A percentile compares a stretch with the other conserved stretches of the same genome.
phyloP scores from a whole-genome alignment of 2,113 vertebrate genomes.

The Dolichotis patagonum region DNA sequence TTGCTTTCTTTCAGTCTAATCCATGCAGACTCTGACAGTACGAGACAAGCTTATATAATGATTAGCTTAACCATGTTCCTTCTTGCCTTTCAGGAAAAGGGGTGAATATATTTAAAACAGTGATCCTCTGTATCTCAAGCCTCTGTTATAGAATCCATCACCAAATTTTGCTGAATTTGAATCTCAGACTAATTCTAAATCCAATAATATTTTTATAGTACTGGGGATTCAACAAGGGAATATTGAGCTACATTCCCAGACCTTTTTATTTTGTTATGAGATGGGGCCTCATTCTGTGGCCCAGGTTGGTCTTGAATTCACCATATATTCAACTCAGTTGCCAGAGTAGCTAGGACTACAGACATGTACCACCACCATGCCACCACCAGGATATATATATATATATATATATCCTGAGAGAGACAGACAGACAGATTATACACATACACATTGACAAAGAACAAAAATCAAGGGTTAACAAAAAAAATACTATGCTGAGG shows the following conservation, averaged over 20 bases:
- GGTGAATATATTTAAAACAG: neutral
- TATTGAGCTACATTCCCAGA: neutral
- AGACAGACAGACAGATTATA: too few species aligned
- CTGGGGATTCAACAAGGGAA: neutral
- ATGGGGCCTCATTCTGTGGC: neutral
- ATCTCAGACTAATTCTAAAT: conserved; percentile 11
- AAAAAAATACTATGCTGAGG: neutral
- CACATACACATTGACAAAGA: neutral
- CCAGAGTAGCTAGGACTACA: neutral
- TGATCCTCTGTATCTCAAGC: neutral
- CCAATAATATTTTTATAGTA: neutral
- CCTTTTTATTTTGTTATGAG: neutral
- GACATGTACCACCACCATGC: neutral
- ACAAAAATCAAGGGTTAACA: neutral
- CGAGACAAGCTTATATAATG: neutral
- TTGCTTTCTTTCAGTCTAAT: conserved; percentile 3
- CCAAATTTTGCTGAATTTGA: conserved; percentile 17
- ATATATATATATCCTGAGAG: neutral
- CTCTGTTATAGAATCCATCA: conserved; percentile 25
- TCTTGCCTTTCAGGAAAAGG: neutral
- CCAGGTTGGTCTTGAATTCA: neutral
- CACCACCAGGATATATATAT: neutral
- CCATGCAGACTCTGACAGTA: neutral
- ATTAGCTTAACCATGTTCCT: neutral
- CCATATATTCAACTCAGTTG: neutral